Conservation (phyloP, 2,888 invertebrate species). For the Chrysina gloriosa region DNA sequence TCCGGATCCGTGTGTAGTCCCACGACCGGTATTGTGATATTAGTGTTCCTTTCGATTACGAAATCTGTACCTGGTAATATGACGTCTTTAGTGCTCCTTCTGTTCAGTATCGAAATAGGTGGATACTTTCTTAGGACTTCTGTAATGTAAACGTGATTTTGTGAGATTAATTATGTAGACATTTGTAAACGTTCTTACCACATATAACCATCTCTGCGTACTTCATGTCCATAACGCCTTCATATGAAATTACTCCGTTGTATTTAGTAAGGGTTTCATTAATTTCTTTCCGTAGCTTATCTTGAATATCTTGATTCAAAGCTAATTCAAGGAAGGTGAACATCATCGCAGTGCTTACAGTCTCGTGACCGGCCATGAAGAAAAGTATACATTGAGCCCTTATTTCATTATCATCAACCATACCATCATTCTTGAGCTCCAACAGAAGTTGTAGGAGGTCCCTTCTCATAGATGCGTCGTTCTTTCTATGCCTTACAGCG, state of each 20-base stretch:
- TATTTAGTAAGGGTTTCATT: slow-evolving; percentile 58
- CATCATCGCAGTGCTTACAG: slow-evolving; percentile 64
- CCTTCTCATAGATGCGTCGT: slow-evolving; percentile 3
- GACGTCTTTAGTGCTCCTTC: slow-evolving; percentile 43
- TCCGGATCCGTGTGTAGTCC: not conserved
- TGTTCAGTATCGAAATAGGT: slow-evolving; percentile 44
- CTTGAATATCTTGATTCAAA: slow-evolving; percentile 63
- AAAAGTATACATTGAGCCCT: slow-evolving; percentile 63
- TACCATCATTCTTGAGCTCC: slow-evolving; percentile 61
- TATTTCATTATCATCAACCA: slow-evolving; percentile 64
- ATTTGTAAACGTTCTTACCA: slow-evolving; percentile 39
- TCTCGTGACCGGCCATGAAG: slow-evolving; percentile 67
- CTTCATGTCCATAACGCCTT: slow-evolving; percentile 64
- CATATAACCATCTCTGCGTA: slow-evolving; percentile 65
- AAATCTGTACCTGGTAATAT: slow-evolving; percentile 6
- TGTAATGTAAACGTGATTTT: too few relatives aligned
- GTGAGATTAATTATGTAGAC: too few relatives aligned
- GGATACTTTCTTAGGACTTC: slow-evolving; percentile 47
- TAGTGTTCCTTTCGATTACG: not conserved
- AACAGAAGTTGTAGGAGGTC: slow-evolving; percentile 35
- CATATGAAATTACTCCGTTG: slow-evolving; percentile 64
- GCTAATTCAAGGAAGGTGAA: slow-evolving; percentile 67
- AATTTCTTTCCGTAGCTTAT: slow-evolving; percentile 63
- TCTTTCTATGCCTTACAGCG: slow-evolving; percentile 7
- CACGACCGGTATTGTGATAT: not conserved